Conservation (phyloP, 2,113 vertebrate species). For the Trichechus manatus region DNA sequence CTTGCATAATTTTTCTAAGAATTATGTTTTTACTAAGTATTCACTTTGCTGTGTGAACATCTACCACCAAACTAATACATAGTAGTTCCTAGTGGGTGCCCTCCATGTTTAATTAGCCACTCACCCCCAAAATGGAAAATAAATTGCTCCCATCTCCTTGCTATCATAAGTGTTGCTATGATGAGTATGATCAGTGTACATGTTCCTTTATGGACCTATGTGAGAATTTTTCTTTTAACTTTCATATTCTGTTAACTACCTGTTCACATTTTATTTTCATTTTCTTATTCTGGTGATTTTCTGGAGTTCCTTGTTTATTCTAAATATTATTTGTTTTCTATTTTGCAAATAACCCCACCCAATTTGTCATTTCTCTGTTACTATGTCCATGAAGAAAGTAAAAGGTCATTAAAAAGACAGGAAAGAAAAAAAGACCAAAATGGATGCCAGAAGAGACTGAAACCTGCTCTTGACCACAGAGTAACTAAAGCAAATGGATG, state of each 20-base stretch:
- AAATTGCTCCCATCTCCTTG: neutral
- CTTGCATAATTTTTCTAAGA: neutral
- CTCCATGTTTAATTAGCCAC: neutral
- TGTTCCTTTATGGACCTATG: neutral
- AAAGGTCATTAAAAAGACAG: too few relatives aligned
- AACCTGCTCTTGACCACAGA: too few relatives aligned
- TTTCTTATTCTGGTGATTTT: neutral
- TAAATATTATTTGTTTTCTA: slow-evolving; percentile 31
- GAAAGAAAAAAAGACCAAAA: too few relatives aligned
- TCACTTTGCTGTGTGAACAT: neutral
- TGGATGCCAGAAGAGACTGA: too few relatives aligned
- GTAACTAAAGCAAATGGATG: too few relatives aligned
- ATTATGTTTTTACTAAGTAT: neutral
- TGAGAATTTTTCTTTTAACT: neutral
- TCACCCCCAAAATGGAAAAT: neutral
- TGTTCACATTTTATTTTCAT: too few relatives aligned
- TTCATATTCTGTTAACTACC: too few relatives aligned
- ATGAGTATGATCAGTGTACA: neutral
- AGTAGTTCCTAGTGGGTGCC: neutral
- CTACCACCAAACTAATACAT: neutral
- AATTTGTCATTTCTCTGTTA: neutral
- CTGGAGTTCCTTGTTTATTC: neutral
- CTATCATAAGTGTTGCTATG: neutral
- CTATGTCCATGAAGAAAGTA: neutral
- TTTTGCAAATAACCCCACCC: neutral